Evolutionary conservation across 2,113 vertebrate genomes (phyloP), one percentile per base, ranked within the genome.

Genomic region (Centrocercus urophasianus): DNA sequence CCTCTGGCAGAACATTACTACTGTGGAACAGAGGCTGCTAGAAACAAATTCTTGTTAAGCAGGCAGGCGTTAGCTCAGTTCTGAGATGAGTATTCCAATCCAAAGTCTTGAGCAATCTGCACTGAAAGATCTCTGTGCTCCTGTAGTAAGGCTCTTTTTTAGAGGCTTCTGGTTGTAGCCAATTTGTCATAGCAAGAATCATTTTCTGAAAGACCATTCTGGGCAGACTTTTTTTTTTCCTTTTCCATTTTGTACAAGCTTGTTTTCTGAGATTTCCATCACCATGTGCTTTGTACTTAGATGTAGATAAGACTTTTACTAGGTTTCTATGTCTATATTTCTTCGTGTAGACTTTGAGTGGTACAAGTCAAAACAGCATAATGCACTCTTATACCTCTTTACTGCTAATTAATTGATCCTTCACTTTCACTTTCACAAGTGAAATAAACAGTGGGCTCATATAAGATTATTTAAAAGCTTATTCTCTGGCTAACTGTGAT

Each of bases 291-390:
- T 91, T 56, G 50, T 24, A 56, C 54, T 89, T 67, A 59, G 18
- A 66, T 19, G 20, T 11, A 28, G 13, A 34, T 50, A 11, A 75
- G 27, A 48, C 27, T 24, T 11, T 34, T 70, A 38, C 61, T 43
- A 24, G 8, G 8, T 52, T 83, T 66, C 22, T 65, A 17, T 22
- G 54, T 14, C 16, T 69, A 15, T 56, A 8, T 81, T 71, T 75
- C 13, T 67, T 81, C 17, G 54, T 20, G 42, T 3, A 10, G 19
- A 11, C 2, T 17, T 72, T 8, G 7, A 78, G 30, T 0, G 0
- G 73, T 88, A 74, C 16, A 81, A 63, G 67, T 38, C 10, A 67
- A 30, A 25, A 11, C 57, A 9, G 27, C 3, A 83, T 22, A 30
- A 3, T 3, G 4, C 24, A 32, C 48, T 92, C 27, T 88, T 27